Evolutionary conservation across 2,888 invertebrate species (phyloP).

Genomic region (Stegana nigrithorax): DNA sequence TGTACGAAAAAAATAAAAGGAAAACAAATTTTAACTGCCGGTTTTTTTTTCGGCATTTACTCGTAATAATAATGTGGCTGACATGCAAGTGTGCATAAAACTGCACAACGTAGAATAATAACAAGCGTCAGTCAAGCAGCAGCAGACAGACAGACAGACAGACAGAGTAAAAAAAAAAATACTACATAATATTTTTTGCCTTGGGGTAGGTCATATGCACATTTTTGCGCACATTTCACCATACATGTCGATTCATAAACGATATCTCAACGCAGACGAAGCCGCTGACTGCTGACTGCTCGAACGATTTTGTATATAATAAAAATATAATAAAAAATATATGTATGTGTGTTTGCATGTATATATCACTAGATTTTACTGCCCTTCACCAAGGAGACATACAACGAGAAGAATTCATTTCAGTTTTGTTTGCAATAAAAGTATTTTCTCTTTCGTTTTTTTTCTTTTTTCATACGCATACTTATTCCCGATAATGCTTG

Average conservation of each 20-base stretch:
- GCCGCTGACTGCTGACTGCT: neutral
- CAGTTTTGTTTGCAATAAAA: slow-evolving; percentile 35
- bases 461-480: neutral
- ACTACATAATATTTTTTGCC: slow-evolving; percentile 56
- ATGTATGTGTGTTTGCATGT: neutral
- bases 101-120: no score
- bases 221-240: slow-evolving; percentile 26
- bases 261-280: slow-evolving; percentile 13
- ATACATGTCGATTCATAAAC: slow-evolving; percentile 5
- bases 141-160: neutral
- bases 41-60: no score
- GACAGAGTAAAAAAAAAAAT: neutral
- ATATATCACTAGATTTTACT: neutral
- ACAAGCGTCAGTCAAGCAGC: no score
- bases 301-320: neutral
- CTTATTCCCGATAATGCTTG: no score
- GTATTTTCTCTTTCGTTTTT: neutral
- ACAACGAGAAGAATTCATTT: slow-evolving; percentile 29
- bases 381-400: neutral
- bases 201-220: slow-evolving; percentile 63
- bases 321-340: neutral
- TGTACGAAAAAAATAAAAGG: neutral
- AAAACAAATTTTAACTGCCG: no score
- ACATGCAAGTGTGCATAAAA: no score
- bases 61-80: no score